Evolutionary conservation across 2,797 vertebrate species (phyloP), one percentile per base, ranked within the genome.

Genomic region (Enteromius radiatus): DNA sequence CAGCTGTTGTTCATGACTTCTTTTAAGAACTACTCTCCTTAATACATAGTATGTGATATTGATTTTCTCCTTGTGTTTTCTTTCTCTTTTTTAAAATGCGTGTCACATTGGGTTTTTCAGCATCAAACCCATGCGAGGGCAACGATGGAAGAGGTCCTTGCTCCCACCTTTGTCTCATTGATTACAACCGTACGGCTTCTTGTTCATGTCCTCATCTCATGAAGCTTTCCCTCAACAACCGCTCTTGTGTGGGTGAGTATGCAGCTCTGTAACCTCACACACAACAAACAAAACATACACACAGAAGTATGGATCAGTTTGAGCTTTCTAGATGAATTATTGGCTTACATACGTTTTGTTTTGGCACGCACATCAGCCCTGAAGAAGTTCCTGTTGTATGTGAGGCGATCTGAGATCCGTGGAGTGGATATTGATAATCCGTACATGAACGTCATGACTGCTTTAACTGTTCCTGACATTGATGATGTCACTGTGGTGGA

Each of bases 401-500:
- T 97, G 74, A 95, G 98, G 2, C 96, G 84, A 23, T 98, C 97
- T 17, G 98, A 99, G 93, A 99, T 99, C 89, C 96, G 98, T 70
- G 98, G 98, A 0, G 98, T 99, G 88, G 97, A 98, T 88, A 96
- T 98, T n/a, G 98, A 99, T 76, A 96, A 98, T 89, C 98, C 98
- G 0, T 99, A 99, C 84, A 96, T 98, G 94, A 99, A 99, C 86
- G 97, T 98, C 89, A 99, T 99, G 94, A 99, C 97, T 3, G 97
- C 98, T 1, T 96, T 99, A 71, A 99, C 98, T 0, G 96, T 98
- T 68, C 98, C 98, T 6, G 97, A 99, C 89, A 98, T 99, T 10
- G 98, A 99, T 86, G 97, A 99, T 83, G 98, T 99, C 79, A 97
- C 97, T 0, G 96, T 97, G 38, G 96, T 99, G 90, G 98, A 99